Evolutionary conservation across 1,140 invertebrate species (phyloP), one percentile per base, ranked within the genome.

Genomic region (Cyclargus thomasi): DNA sequence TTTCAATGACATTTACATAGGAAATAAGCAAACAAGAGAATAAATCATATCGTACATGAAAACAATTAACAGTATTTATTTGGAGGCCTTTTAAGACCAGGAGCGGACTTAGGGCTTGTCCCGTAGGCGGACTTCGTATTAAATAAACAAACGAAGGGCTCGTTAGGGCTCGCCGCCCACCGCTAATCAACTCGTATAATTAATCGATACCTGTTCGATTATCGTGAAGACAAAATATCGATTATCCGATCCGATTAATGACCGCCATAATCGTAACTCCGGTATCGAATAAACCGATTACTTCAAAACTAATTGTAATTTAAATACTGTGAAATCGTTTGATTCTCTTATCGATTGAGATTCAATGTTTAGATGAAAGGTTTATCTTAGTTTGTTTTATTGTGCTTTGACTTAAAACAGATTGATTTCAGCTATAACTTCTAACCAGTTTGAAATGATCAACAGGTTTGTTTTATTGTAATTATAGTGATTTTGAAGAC

Each of bases 61-160:
- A 20, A 59, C 55, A 59, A 59, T 59, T 59, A 59, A 59, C 21
- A 59, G 17, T 21, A 20, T 18, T 59, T 59, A 59, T 59, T 20
- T 21, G 55, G 55, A 59, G 55, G 53, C 68, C 68, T 78, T 74
- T 75, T 70, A 80, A 83, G 76, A 77, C 79, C 75, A 81, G 75
- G 72, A 82, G 74, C 75, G 63, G 66, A 69, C 63, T 68, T 68
- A 68, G 66, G 67, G 73, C 68, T 64, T 39, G 64, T 65, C 62
- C 62, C 71, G 76, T 74, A 75, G 78, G 76, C 73, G 77, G 74
- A 77, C 75, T 78, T 71, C 23, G 68, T 70, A 75, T 74, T 79
- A 83, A 82, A 83, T 79, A 81, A 83, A 80, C 82, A 83, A 83
- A 83, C 76, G 74, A 76, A 75, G 75, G 77, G 74, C 78, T 83